Evolutionary conservation across 2,797 vertebrate species (phyloP), one percentile per base, ranked within the genome.

Genomic region (Anolis apletophallus): DNA sequence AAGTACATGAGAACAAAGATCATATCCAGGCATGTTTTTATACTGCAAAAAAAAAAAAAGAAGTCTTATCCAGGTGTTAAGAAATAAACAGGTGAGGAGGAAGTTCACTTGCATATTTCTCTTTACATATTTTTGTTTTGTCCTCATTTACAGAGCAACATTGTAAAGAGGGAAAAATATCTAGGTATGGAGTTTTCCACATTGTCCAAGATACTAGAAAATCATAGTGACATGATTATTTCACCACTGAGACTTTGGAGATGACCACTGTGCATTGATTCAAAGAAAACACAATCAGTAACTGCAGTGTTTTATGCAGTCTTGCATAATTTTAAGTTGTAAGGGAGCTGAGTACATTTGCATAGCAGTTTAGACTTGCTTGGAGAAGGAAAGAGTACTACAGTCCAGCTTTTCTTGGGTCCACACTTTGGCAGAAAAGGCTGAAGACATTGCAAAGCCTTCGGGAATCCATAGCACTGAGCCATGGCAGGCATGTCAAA

Each of bases 271-370:
- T 82, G 50, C 36, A 76, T 26, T 5, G 64, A 16, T 46, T 79
- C 61, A 86, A 76, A 68, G 59, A 75, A 87, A 87, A 86, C n/a
- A 73, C 50, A 36, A 54, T 81, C 78, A 86, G 71, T 81, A 85
- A 85, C 36, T n/a, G 19, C 52, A 72, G 54, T 3, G 34, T 75
- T 86, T 86, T 67, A 86, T 73, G 34, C 29, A 61, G 32, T 21
- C 23, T 54, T n/a, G 32, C 57, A 64, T 50, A 75, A 61, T 75
- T 52, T 72, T 55, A 72, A 57, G 14, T 23, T 14, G 34, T 21
- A 67, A 26, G 50, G 55, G 55, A 80, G 77, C 50, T n/a, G 21
- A 67, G 81, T 72, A 59, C n/a, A 74, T 86, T 86, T 67, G 40
- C 59, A 64, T 21, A 74, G 36, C 71, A 5, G 32, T 32, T 67